Base-by-base conservation (phyloP, 1,140 invertebrate genomes). In the Lamellibrachia luymesi region DNA sequence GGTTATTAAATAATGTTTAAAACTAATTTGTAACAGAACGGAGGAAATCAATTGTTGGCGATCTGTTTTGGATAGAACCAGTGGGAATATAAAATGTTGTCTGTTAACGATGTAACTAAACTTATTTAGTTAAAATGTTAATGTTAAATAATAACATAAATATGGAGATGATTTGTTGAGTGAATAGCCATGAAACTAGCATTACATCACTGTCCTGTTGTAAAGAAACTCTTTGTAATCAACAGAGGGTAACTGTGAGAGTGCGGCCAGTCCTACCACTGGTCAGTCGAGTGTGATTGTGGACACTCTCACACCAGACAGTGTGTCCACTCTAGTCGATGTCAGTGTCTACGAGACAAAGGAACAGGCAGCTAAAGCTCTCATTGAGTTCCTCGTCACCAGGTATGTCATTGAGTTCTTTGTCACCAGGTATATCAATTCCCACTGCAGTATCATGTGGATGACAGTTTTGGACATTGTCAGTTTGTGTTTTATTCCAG, bases 351-450 rank as follows among this genome's bases (percentile, higher is more conserved):
- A 92, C 27, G 89, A 94, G 91, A 93, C 92, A n/a, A 90, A n/a
- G 22, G 91, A 94, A 10, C 90, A 94, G 38, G 93, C 91, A 0
- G 64, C 93, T 27, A 94, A 94, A 90, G 91, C 92, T 7, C 92
- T 94, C 38, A 92, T 94, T 51, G 93, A 94, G 80, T 94, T 94
- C 51, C 89, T 94, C 25, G 50, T 92, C 64, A 94, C 92, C 56
- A 92, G 93, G 93, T 93, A 27, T 92, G 49, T 64, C 0, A 80
- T 80, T 80, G 64, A 38, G 38, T 22, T 90, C 89, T 22, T 22
- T 51, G 25, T 17, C 2, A 25, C 5, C 27, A 56, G 52, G 25
- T 51, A 25, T 52, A 51, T 49, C 25, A 92, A 17, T 52, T 10
- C 25, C 27, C 10, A 25, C 49, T 25, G n/a, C 25, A n/a, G n/a